Evolutionary conservation across 2,888 invertebrate genomes (phyloP), one percentile per base, ranked within the genome.

Genomic region (Euspilapteryx auroguttella): DNA sequence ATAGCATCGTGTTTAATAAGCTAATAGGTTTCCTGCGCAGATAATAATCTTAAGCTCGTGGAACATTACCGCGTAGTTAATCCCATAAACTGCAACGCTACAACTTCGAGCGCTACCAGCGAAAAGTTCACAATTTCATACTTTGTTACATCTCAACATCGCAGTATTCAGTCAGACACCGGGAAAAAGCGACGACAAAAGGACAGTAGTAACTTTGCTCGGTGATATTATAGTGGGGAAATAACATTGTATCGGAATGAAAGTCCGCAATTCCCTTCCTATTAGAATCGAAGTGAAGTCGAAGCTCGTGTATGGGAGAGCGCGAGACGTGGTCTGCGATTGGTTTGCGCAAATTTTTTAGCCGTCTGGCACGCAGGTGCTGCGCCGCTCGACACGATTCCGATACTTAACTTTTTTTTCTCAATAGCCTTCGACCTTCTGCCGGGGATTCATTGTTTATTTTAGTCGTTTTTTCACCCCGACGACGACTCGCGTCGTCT

Each of bases 351-450:
- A 29, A 51, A 55, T 62, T 65, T 64, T 68, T 64, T 63, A 52
- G 42, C 44, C 45, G 62, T 65, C 62, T 64, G 59, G 55, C 50
- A 49, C 55, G 58, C 65, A 65, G 65, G 64, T 64, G 64, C 57
- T 44, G 40, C 42, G 41, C 44, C 42, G 47, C 44, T 45, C 43
- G 27, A 25, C 12, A 42, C 44, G 40, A 41, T 35, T 35, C 44
- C 42, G 39, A 42, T 40, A 44, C 40, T 49, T 45, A 37, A 43
- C 8, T n/a, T 49, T 58, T 58, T 58, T 61, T 55, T 47, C 35
- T 38, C 37, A 45, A 49, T 40, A 52, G 48, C 49, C 47, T 55
- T 49, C 53, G 51, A 55, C 53, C 50, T 48, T 30, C 37, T 41
- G 32, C 41, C 39, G 43, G 44, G n/a, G 42, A 49, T 47, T 45